Evolutionary conservation across 2,797 vertebrate genomes (phyloP), one percentile per base, ranked within the genome.

Genomic region (Tadarida brasiliensis): DNA sequence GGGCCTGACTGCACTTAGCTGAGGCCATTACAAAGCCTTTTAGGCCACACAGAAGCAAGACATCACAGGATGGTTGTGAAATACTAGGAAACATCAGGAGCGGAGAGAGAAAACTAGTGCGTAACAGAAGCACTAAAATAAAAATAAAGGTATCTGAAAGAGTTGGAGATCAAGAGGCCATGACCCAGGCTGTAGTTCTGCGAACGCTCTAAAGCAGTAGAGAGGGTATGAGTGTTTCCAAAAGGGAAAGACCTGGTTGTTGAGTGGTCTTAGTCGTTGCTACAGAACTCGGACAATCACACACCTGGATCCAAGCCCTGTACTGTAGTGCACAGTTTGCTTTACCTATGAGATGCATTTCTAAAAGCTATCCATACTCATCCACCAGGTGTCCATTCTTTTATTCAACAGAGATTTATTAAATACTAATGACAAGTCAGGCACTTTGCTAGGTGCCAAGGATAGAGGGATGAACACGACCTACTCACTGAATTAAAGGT

Each of bases 21-120:
- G 71, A 90, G 65, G 61, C 76, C 56, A 28, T 93, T 82, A 84
- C 57, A 96, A 84, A 94, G 28, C 33, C 76, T 96, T 97, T 97
- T 84, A 94, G 87, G 78, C 49, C 30, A 56, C 47, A 17, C 1
- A 39, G 83, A 96, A 70, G 74, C 61, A 92, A 78, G 92, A 54
- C 83, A 57, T 84, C 35, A n/a, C 33, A 95, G 81, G 12, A 39
- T 19, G 26, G 28, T 33, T 70, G 74, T 88, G 74, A 95, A 88
- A 96, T 88, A 49, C 73, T 51, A 77, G 81, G 76, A 84, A 86
- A 86, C 63, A 87, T 80, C 65, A 76, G 57, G 71, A 96, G 22
- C 74, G 81, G 92, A 96, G 80, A 92, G 59, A 81, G 57, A 84
- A 87, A 94, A 77, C 39, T 59, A 8, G 44, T 73, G 51, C 81